phyloP scores from a whole-genome alignment of 1,140 invertebrate species.

The Lepidurus couesii region DNA sequence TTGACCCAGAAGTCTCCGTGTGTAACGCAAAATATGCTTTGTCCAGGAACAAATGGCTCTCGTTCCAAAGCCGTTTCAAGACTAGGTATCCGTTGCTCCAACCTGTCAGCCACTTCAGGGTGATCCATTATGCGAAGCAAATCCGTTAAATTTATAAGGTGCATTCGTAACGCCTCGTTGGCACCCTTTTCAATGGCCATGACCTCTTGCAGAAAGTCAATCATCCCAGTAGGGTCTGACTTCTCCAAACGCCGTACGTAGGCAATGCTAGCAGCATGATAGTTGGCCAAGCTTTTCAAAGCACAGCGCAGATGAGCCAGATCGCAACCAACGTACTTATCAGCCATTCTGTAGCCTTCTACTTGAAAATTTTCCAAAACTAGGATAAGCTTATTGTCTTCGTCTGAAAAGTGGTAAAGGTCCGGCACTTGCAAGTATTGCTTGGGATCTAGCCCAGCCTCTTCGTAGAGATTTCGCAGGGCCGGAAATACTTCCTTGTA shows the following conservation, averaged over 20 bases:
- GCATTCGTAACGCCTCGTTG: background rate
- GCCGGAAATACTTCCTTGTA: conserved; percentile 28
- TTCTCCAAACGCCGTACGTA: background rate
- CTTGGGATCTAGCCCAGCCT: background rate
- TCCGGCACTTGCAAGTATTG: background rate
- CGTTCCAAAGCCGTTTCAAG: background rate
- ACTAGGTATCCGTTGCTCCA: background rate
- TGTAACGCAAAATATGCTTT: conserved; percentile 22
- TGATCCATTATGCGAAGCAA: background rate
- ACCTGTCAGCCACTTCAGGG: background rate
- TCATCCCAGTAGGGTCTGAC: background rate
- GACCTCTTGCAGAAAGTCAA: background rate
- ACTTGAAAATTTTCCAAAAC: conserved; percentile 31
- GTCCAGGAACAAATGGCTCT: background rate
- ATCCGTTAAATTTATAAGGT: background rate
- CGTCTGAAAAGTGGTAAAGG: background rate
- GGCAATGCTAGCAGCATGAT: conserved; percentile 26
- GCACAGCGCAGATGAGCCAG: conserved; percentile 25
- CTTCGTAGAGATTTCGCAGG: conserved; percentile 23
- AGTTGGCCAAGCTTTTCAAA: conserved; percentile 30
- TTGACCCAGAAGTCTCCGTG: conserved; percentile 35
- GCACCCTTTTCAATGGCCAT: conserved; percentile 2
- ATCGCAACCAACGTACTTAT: conserved; percentile 32
- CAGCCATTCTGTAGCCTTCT: conserved; percentile 25
- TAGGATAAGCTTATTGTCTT: background rate